Evolutionary conservation across 2,888 invertebrate genomes (phyloP), one percentile per base, ranked within the genome.

Genomic region (Willowsia nigromaculata): DNA sequence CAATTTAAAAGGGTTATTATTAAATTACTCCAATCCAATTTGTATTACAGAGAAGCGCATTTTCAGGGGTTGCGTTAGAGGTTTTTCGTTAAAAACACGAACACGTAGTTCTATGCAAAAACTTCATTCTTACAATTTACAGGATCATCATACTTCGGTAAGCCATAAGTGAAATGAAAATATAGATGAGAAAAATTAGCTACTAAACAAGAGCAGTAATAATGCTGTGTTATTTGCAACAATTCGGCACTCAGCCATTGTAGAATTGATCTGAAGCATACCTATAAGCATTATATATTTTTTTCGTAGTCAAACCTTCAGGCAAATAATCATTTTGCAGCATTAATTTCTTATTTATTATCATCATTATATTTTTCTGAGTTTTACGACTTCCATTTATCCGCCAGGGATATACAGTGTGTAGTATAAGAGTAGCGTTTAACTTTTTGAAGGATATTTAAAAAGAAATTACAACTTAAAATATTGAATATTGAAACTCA

Each of bases 21-120:
- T 76, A 76, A 76, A 47, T 76, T 33, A 76, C 47, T 47, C 50
- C 68, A 71, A 71, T 43, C 40, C 76, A 76, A 47, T 76, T 50
- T 27, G 76, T 76, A 76, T 22, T n/a, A 50, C 74, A 40, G 68
- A 43, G 71, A 11, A 71, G 25, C 74, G 30, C n/a, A 6, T 43
- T 47, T 50, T 74, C n/a, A 37, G 65, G 37, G 37, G 25, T 30
- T 56, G 56, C 13, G 25, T 25, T 56, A 56, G 6, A 59, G 11
- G 30, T 15, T 65, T 30, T n/a, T 33, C n/a, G 65, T 65, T 33
- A 33, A 33, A 65, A 11, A n/a, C 53, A n/a, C 18, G 18, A 6
- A 6, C 25, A 22, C 1, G 9, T 25, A 25, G n/a, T n/a, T 18
- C 2, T 53, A 22, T 25, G n/a, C 25, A 56, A 43, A 43, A 13